Percentiles rank a stretch among this genome's conserved stretches.
phyloP scores from a whole-genome alignment of 2,797 vertebrate species.

The Vultur gryphus region DNA sequence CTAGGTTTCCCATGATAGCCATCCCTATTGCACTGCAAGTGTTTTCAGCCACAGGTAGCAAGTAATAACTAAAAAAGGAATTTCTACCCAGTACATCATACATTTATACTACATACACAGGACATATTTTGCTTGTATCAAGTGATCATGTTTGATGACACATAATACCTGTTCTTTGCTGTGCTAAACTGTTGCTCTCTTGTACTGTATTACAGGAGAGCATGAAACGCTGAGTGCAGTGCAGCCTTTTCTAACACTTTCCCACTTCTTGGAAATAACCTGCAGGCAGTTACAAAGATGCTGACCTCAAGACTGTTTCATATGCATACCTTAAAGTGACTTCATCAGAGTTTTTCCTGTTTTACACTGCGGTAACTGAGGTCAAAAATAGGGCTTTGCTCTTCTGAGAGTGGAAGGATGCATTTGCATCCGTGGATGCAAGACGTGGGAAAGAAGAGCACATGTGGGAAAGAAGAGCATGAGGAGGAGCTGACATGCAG shows the following conservation, averaged over 20 bases:
- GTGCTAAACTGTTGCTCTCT: background rate
- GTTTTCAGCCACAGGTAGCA: background rate
- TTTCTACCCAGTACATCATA: background rate
- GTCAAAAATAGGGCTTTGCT: background rate
- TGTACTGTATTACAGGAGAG: background rate
- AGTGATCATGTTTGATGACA: background rate
- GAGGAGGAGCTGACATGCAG: background rate
- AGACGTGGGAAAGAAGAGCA: background rate
- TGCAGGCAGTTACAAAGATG: background rate
- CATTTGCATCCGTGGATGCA: too few species aligned
- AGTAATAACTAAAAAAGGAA: background rate
- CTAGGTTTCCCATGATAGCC: background rate
- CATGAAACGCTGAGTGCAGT: background rate
- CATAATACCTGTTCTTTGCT: background rate
- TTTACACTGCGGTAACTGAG: background rate
- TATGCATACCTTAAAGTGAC: background rate
- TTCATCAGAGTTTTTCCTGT: background rate
- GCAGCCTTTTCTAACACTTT: background rate
- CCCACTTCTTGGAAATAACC: background rate
- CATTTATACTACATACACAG: background rate
- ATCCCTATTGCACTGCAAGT: too few species aligned
- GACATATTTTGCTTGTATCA: background rate
- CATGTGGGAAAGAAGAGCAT: background rate
- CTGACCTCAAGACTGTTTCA: background rate
- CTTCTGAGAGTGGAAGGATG: background rate